These are phyloP conservation scores for Cephus cinctus DNA, from an alignment of 1,140 invertebrate genomes.

Conservation along the genomic window DNA sequence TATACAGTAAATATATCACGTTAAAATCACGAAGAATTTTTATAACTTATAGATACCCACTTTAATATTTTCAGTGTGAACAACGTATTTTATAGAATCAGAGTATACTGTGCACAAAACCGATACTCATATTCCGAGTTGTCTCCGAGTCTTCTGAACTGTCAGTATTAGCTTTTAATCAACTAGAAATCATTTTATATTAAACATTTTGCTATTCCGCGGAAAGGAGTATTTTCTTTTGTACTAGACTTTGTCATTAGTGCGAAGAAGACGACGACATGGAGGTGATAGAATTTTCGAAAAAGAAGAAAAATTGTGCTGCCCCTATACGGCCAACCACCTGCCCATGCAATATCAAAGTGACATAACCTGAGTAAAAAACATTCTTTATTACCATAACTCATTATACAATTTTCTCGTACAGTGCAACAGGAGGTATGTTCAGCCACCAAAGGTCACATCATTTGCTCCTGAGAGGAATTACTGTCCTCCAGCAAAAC, in stretches of 20 bases:
- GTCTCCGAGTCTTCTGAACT: too few species aligned
- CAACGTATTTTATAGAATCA: too few species aligned
- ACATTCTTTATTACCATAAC: not conserved
- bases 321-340: slow-evolving; percentile 4
- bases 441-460: slow-evolving; percentile 59
- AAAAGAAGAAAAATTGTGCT: slow-evolving; percentile 1
- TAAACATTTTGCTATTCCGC: too few species aligned
- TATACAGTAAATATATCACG: slow-evolving; percentile 47
- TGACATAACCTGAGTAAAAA: slow-evolving; percentile 1
- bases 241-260: too few species aligned
- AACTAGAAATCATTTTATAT: too few species aligned
- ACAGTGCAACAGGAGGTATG: slow-evolving; percentile 52
- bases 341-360: slow-evolving; percentile 5
- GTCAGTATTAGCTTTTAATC: too few species aligned
- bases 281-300: slow-evolving; percentile 19
- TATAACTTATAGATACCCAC: too few species aligned
- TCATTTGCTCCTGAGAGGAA: slow-evolving; percentile 54
- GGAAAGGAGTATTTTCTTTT: too few species aligned
- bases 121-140: too few species aligned
- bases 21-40: too few species aligned
- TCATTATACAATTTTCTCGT: not conserved
- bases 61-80: too few species aligned
- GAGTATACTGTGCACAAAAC: too few species aligned
- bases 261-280: slow-evolving; percentile 17
- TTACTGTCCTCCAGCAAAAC: slow-evolving; percentile 54